Conservation (phyloP, 1,140 invertebrate genomes). For the Drosophila rhopaloa region DNA sequence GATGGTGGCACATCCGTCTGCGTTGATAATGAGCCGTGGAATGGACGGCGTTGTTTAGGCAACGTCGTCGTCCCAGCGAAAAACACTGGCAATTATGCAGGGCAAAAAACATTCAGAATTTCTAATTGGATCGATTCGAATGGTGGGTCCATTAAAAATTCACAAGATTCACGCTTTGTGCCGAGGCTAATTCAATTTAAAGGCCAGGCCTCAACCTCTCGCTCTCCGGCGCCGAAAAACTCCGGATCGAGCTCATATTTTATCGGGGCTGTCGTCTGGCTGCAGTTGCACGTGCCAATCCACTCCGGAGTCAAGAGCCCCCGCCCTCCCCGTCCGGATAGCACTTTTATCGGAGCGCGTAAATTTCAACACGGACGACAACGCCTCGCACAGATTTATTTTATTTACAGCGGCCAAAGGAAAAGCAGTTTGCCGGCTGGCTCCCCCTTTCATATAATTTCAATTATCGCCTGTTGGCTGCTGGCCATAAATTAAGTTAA, state of each 20-base stretch:
- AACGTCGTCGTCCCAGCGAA: slow-evolving; percentile 32
- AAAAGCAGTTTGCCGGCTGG: slow-evolving; percentile 33
- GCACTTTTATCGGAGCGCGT: slow-evolving; percentile 63
- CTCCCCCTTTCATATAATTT: slow-evolving; percentile 68
- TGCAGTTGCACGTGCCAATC: slow-evolving; percentile 73
- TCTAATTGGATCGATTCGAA: slow-evolving; percentile 78
- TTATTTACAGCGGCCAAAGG: slow-evolving; percentile 63
- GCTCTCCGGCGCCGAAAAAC: slow-evolving; percentile 13
- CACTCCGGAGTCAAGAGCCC: slow-evolving; percentile 13
- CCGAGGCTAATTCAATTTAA: slow-evolving; percentile 74
- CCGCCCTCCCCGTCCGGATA: slow-evolving; percentile 21
- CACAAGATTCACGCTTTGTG: slow-evolving; percentile 54
- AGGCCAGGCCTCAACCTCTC: slow-evolving; percentile 15
- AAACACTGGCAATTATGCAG: slow-evolving; percentile 56
- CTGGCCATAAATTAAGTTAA: slow-evolving; percentile 74
- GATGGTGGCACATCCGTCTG: slow-evolving; percentile 15
- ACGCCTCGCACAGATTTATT: slow-evolving; percentile 71
- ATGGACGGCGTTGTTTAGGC: slow-evolving; percentile 53
- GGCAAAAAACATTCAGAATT: slow-evolving; percentile 45
- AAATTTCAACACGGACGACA: slow-evolving; percentile 65
- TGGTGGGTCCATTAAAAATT: slow-evolving; percentile 66
- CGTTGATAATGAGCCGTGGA: slow-evolving; percentile 61
- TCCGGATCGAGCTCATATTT: slow-evolving; percentile 59
- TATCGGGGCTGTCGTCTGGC: slow-evolving; percentile 68
- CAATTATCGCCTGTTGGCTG: slow-evolving; percentile 79